These are phyloP conservation scores for Sialis fuliginosa DNA, from an alignment of 2,888 invertebrate genomes.

Conservation along the genomic window DNA sequence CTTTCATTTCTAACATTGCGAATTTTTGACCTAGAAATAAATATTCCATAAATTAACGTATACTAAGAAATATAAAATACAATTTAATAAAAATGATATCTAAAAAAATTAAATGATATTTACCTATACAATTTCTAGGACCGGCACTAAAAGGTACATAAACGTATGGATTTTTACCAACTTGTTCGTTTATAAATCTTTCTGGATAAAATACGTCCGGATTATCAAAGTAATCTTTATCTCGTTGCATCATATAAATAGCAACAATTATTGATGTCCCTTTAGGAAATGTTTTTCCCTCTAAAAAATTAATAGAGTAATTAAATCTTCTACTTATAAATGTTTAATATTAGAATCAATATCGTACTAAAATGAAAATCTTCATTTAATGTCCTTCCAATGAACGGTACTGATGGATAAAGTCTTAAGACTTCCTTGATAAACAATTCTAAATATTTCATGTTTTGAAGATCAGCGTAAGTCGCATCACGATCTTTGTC, in stretches of 20 bases:
- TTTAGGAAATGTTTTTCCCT: conserved; percentile 13
- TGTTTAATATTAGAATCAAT: not conserved
- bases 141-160: conserved; percentile 20
- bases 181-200: conserved; percentile 18
- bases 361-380: conserved; percentile 19
- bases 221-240: conserved; percentile 16
- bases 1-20: conserved; percentile 3
- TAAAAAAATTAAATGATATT: not conserved
- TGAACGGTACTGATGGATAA: conserved; percentile 33
- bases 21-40: conserved; percentile 10
- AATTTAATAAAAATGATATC: no score
- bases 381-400: conserved; percentile 23
- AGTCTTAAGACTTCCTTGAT: conserved; percentile 34
- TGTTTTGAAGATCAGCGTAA: conserved; percentile 25
- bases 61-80: no score
- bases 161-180: conserved; percentile 15
- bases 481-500: conserved; percentile 12
- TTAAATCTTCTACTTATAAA: not conserved
- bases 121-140: conserved; percentile 19
- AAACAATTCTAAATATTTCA: conserved; percentile 34
- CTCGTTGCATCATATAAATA: conserved; percentile 14
- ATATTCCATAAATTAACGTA: not conserved
- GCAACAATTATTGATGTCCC: conserved; percentile 9
- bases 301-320: conserved; percentile 9
- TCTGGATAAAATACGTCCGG: conserved; percentile 19